A percentile compares a stretch with the other conserved stretches of the same genome.
Evolutionary conservation across 2,888 invertebrate genomes (phyloP).

Genomic region (Laspeyria flexula): DNA sequence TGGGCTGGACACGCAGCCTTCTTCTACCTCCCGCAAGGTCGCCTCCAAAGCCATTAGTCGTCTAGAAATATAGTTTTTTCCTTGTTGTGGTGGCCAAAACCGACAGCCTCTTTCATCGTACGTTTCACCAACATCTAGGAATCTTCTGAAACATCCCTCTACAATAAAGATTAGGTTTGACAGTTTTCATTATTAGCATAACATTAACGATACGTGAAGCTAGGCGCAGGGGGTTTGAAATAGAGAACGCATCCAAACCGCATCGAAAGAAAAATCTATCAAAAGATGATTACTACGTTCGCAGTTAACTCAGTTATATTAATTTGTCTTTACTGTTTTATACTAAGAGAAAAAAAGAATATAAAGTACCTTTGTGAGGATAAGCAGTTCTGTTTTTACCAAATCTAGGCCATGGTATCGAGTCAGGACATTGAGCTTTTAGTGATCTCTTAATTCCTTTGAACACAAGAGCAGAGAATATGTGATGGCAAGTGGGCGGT

Average conservation of each 20-base stretch:
- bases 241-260: too few relatives aligned
- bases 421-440: not conserved
- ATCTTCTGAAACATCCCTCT: slow-evolving; percentile 54
- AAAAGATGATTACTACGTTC: too few relatives aligned
- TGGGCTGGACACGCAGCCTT: slow-evolving; percentile 60
- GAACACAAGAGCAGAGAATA: not conserved
- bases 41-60: slow-evolving; percentile 46
- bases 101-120: slow-evolving; percentile 63
- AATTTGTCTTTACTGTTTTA: too few relatives aligned
- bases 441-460: not conserved
- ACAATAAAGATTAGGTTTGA: not conserved
- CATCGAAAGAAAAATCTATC: too few relatives aligned
- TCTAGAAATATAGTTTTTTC: slow-evolving; percentile 44
- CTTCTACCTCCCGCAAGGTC: slow-evolving; percentile 22
- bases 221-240: too few relatives aligned
- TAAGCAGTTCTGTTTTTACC: too few relatives aligned
- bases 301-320: too few relatives aligned
- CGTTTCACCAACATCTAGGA: slow-evolving; percentile 46
- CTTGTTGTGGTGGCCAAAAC: slow-evolving; percentile 39
- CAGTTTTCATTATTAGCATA: too few relatives aligned
- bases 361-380: too few relatives aligned
- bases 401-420: not conserved
- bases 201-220: too few relatives aligned
- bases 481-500: not conserved
- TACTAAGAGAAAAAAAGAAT: too few relatives aligned